phyloP scores from a whole-genome alignment of 2,888 invertebrate species.

The Lamellibrachia satsuma region DNA sequence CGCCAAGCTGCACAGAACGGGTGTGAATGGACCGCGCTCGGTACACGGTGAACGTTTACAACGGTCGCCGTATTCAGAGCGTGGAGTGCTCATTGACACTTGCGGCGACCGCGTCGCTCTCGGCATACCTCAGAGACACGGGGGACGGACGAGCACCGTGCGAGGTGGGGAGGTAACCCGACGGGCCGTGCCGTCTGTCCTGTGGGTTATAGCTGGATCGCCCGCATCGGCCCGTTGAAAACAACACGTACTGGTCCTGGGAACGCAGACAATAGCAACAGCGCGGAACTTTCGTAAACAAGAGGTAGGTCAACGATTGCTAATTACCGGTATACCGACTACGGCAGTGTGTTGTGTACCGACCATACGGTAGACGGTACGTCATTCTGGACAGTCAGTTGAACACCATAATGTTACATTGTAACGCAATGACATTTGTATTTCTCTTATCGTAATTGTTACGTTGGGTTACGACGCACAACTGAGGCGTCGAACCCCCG shows the following conservation, averaged over 20 bases:
- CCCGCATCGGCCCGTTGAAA: not conserved
- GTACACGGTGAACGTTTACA: not conserved
- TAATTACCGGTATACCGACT: constrained; percentile 6
- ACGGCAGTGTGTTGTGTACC: not conserved
- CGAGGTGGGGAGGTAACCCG: not conserved
- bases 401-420: not conserved
- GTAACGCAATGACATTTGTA: not conserved
- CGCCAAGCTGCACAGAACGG: not conserved
- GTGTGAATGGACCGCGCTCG: not conserved
- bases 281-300: not conserved
- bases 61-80: constrained; percentile 5
- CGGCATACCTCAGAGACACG: not conserved
- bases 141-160: not conserved
- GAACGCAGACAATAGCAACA: not conserved
- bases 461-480: too few relatives aligned
- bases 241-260: not conserved
- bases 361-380: not conserved
- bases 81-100: constrained; percentile 17
- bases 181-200: not conserved
- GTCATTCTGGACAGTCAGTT: not conserved
- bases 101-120: not conserved
- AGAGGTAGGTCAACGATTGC: constrained; percentile 14
- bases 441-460: too few relatives aligned
- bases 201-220: not conserved
- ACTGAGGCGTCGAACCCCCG: too few relatives aligned